Base-by-base conservation (phyloP, 2,888 invertebrate species). In the Ceraclea dissimilis region DNA sequence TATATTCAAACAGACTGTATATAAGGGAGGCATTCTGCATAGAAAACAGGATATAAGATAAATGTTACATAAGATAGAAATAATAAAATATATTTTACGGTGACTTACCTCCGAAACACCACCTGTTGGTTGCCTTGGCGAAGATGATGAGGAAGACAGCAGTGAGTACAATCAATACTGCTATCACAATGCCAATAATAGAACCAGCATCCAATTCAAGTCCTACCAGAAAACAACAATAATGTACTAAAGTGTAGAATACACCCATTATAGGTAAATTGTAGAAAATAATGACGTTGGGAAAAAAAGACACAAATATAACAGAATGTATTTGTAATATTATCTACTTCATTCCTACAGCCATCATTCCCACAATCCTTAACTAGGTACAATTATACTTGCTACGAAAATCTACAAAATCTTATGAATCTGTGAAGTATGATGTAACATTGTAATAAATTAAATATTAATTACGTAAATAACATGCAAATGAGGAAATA, bases 91-190 rank as follows among this genome's bases (percentile, higher is more conserved):
- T 4, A 39, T 26, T 26, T 39, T n/a, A n/a, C 5, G 2, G 39
- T 39, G 6, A 46, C 58, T 52, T 52, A 43, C 56, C 55, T 50
- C 86, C 86, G 71, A 91, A 91, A 75, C 90, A 91, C 90, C 90
- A 90, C 70, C 88, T 80, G 67, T 88, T 88, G 60, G 89, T 89
- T 60, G 86, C 84, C 65, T 88, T 84, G 51, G 91, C 90, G 67
- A 86, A 86, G 60, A 90, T 82, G 51, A 85, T 70, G 62, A 90
- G 72, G 66, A 81, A 81, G 4, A 84, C 70, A 20, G 81, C 73
- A 19, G 84, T 74, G 16, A 90, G 71, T 1, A 90, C 70, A 34
- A 86, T 72, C 59, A 88, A 73, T 10, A 87, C 79, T 1, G 83
- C 86, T 2, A 87, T 79, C 16, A 87, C 84, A 63, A 90, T 88